Percentiles rank a stretch among this genome's conserved stretches.
Evolutionary conservation across 2,797 vertebrate genomes (phyloP).

Genomic region (Vultur gryphus): DNA sequence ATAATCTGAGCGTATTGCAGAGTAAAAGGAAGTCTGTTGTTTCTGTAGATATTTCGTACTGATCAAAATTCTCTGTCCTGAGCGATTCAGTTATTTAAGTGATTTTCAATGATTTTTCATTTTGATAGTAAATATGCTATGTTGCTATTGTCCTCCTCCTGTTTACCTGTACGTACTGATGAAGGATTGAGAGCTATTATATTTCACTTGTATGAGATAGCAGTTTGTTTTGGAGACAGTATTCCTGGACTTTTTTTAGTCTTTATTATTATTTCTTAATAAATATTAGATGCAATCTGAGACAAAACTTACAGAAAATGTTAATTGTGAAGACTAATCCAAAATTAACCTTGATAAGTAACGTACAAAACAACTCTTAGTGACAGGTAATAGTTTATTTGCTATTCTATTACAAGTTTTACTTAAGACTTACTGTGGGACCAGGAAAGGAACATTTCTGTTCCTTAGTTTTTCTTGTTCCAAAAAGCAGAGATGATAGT

Average conservation of each 20-base stretch:
- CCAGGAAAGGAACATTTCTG: neutral
- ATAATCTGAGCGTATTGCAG: neutral
- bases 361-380: neutral
- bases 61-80: neutral
- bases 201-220: neutral
- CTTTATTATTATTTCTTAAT: neutral
- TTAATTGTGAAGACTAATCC: neutral
- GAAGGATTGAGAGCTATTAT: neutral
- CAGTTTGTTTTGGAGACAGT: neutral
- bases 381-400: neutral
- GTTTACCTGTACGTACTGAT: neutral
- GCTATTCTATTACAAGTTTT: neutral
- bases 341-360: neutral
- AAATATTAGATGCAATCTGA: neutral
- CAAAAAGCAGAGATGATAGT: neutral
- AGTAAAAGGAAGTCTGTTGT: neutral
- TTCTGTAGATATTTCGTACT: neutral
- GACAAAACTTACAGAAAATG: neutral
- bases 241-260: neutral
- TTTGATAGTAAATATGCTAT: neutral
- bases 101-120: neutral
- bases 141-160: neutral
- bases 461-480: neutral
- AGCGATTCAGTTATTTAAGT: neutral
- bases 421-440: neutral